Conservation (phyloP, 2,888 invertebrate genomes). For the Ischnus inquisitorius region DNA sequence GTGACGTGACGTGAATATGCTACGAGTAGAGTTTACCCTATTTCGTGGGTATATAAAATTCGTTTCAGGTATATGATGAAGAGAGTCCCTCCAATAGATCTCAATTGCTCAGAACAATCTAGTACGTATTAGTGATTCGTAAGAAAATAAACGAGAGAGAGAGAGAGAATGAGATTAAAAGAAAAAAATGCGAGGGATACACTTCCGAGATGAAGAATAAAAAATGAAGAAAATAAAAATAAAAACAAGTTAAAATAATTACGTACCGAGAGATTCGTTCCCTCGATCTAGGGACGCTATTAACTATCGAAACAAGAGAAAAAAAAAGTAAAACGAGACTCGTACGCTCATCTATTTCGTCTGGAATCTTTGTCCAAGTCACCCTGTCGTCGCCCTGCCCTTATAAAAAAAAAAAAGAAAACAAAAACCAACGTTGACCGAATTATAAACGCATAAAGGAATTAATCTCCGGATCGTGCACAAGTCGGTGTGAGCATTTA, state of each 20-base stretch:
- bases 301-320: constrained; percentile 11
- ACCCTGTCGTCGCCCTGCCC: constrained; percentile 50
- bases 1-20: constrained; percentile 48
- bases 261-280: constrained; percentile 8
- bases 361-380: constrained; percentile 54
- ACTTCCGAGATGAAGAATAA: constrained; percentile 29
- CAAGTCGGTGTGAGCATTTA: constrained; percentile 41
- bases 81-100: constrained; percentile 81
- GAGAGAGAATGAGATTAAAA: constrained; percentile 11
- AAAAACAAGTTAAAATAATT: constrained; percentile 37
- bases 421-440: constrained; percentile 52
- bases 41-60: constrained; percentile 57
- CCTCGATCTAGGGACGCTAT: constrained; percentile 31
- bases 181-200: constrained; percentile 29
- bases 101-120: constrained; percentile 82
- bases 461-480: constrained; percentile 63
- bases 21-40: constrained; percentile 24
- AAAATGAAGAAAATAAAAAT: background rate
- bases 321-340: constrained; percentile 25
- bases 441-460: constrained; percentile 67
- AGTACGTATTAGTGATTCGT: constrained; percentile 64
- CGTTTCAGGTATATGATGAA: constrained; percentile 52
- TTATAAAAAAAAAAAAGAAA: constrained; percentile 20
- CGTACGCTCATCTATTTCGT: constrained; percentile 48
- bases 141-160: constrained; percentile 30